Evolutionary conservation across 2,113 vertebrate species (phyloP).

Genomic region (Grammomys surdaster): DNA sequence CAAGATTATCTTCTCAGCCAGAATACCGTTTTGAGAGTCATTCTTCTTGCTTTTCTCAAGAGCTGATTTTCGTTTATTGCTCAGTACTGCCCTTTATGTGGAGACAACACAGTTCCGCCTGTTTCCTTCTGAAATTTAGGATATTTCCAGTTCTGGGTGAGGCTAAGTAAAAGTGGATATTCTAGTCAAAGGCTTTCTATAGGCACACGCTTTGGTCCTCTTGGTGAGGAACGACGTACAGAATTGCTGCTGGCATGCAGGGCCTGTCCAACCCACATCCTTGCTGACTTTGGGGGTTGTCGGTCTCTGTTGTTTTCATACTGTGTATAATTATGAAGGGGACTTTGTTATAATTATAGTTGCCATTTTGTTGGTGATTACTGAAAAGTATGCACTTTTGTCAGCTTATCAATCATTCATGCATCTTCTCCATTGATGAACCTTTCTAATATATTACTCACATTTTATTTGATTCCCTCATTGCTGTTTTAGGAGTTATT

Average conservation of each 20-base stretch:
- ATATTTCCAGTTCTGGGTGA: neutral
- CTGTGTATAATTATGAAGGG: neutral
- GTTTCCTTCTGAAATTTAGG: neutral
- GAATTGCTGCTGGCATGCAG: neutral
- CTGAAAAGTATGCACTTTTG: neutral
- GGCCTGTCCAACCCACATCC: neutral
- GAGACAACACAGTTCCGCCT: neutral
- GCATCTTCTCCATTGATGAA: neutral
- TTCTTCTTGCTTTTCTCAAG: neutral
- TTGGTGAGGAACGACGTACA: neutral
- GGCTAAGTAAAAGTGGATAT: neutral
- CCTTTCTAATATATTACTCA: neutral
- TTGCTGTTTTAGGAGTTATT: neutral
- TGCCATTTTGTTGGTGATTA: neutral
- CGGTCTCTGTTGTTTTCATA: neutral
- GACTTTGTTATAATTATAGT: conserved; percentile 27
- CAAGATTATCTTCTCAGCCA: neutral
- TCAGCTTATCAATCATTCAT: neutral
- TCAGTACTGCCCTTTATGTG: neutral
- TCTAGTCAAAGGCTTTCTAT: neutral
- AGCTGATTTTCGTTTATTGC: conserved; percentile 34
- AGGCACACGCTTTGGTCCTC: neutral
- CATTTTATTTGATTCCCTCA: neutral
- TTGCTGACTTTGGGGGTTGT: neutral
- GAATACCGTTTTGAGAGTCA: neutral